These are phyloP conservation scores for Protaetia brevitarsis DNA, from an alignment of 1,140 invertebrate genomes.

Conservation along the genomic window DNA sequence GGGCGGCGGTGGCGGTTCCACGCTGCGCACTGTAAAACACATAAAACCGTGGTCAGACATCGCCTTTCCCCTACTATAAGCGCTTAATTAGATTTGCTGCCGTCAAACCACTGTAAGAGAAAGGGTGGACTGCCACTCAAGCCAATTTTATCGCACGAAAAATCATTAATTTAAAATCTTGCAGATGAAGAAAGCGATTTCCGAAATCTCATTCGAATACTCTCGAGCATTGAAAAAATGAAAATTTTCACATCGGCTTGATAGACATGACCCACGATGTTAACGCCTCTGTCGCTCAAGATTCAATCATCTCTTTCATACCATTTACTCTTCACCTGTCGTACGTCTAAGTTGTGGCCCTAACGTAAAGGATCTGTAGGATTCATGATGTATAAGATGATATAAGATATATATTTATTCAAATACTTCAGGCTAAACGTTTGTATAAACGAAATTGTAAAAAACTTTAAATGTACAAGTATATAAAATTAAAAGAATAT, in stretches of 20 bases:
- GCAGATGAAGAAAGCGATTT: neutral
- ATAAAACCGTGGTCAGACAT: conserved; percentile 39
- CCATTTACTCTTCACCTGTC: conserved; percentile 30
- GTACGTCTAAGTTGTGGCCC: conserved; percentile 27
- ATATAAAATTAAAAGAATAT: neutral
- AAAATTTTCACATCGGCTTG: conserved; percentile 39
- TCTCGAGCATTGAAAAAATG: neutral
- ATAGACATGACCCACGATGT: conserved; percentile 47
- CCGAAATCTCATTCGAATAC: neutral
- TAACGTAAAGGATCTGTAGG: conserved; percentile 36
- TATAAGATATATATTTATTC: conserved; percentile 27
- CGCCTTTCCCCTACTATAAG: conserved; percentile 29
- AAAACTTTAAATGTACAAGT: neutral
- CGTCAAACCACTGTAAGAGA: conserved; percentile 47
- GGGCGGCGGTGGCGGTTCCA: conserved; percentile 32
- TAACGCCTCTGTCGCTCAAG: conserved; percentile 38
- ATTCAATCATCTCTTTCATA: conserved; percentile 33
- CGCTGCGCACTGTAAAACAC: conserved; percentile 46
- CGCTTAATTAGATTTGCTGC: conserved; percentile 43
- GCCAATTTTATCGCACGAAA: conserved; percentile 40
- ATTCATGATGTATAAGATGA: conserved; percentile 40
- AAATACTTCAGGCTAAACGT: conserved; percentile 39
- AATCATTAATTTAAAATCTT: neutral
- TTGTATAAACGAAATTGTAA: neutral
- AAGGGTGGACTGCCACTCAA: conserved; percentile 44